phyloP scores from a whole-genome alignment of 2,797 vertebrate genomes.

The Crypturellus tataupa region DNA sequence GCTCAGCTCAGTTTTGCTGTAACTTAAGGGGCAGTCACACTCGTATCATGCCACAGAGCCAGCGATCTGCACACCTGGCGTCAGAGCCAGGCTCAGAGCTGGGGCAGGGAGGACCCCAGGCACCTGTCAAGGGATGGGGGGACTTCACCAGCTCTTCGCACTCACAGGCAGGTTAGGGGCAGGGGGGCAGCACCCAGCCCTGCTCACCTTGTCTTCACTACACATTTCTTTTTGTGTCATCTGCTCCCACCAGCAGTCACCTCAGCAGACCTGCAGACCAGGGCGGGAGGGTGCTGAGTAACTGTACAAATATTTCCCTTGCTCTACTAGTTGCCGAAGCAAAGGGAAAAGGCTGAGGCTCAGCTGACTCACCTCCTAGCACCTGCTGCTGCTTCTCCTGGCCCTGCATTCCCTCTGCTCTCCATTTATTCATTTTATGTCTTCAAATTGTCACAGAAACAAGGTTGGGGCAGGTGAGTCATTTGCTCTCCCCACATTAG shows the following conservation, averaged over 20 bases:
- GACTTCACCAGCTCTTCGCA: background rate
- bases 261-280: background rate
- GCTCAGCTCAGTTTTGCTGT: background rate
- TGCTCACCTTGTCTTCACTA: background rate
- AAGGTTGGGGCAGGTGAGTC: background rate
- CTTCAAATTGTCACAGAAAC: background rate
- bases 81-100: background rate
- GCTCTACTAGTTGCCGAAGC: background rate
- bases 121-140: background rate
- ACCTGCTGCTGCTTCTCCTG: background rate
- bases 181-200: background rate
- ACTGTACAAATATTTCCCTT: background rate
- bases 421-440: background rate
- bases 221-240: background rate
- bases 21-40: background rate
- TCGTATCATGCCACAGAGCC: background rate
- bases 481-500: background rate
- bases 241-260: background rate
- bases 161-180: no score
- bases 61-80: rapidly evolving
- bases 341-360: background rate
- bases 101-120: background rate
- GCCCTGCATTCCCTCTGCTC: background rate
- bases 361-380: background rate
- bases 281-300: rapidly evolving